These are phyloP conservation scores for Chitala chitala DNA, from an alignment of 2,113 vertebrate genomes.

Conservation along the genomic window DNA sequence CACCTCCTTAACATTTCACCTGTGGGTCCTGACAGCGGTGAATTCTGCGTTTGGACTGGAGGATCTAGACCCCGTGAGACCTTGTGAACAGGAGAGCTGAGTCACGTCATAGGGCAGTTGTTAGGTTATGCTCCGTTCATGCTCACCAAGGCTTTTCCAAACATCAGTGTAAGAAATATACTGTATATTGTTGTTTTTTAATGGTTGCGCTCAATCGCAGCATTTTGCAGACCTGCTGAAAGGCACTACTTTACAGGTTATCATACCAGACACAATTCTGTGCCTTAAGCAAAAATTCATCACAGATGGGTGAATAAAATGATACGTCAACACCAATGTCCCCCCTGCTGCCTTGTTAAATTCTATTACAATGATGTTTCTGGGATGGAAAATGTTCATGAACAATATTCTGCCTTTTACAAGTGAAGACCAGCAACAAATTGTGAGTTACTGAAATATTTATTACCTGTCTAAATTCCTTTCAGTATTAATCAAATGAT, in stretches of 20 bases:
- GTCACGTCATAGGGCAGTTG: too few relatives aligned
- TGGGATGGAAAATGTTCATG: conserved; percentile 41
- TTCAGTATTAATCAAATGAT: conserved; percentile 58
- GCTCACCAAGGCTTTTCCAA: too few relatives aligned
- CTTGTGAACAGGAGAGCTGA: too few relatives aligned
- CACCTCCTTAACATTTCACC: too few relatives aligned
- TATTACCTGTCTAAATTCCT: conserved; percentile 55
- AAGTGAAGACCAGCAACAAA: conserved; percentile 47
- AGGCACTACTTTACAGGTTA: conserved; percentile 13
- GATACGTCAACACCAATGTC: background rate
- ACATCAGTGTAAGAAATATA: too few relatives aligned
- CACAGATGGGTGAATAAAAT: background rate
- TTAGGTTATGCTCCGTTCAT: too few relatives aligned
- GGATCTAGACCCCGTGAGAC: background rate
- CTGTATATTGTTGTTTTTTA: too few relatives aligned
- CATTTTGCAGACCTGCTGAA: background rate
- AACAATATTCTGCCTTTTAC: conserved; percentile 7
- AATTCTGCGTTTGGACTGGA: background rate
- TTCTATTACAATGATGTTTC: conserved; percentile 39
- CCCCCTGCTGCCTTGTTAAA: conserved; percentile 33
- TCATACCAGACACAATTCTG: background rate
- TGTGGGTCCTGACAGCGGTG: background rate
- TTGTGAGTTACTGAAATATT: conserved; percentile 48
- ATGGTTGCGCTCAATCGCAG: background rate
- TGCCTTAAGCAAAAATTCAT: background rate